Evolutionary conservation across 2,888 invertebrate genomes (phyloP), one percentile per base, ranked within the genome.

Genomic region (Bellardia pandia): DNA sequence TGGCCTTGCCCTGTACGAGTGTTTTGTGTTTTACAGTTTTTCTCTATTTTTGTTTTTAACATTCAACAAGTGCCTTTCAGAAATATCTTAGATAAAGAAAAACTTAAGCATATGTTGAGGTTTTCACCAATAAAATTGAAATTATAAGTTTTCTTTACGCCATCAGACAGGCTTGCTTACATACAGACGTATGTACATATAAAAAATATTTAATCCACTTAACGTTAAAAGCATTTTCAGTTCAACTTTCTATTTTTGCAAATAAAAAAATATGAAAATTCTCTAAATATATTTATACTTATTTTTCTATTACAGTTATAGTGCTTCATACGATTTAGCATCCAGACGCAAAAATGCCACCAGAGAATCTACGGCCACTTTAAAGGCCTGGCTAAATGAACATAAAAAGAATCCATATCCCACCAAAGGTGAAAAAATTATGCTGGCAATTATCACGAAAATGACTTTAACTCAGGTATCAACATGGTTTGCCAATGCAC

Each of bases 301-400:
- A 69, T 11, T 6, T 62, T 60, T 48, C 30, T 30, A 69, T 58
- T 30, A 56, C 45, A 98, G 98, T 93, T 98, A 98, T 93, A 97
- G 98, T 90, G 97, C 97, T 89, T 98, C 98, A 89, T 98, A 98
- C 94, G 99, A 99, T 94, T 95, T 99, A 94, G 98, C 98, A 66
- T 97, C 98, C 86, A 95, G 99, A 90, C 96, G 99, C 90, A 99
- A 99, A 94, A 99, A 99, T 94, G 99, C 99, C 68, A 99, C 99
- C 66, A 95, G 99, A 88, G 99, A 99, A 94, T 98, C 98, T 30
- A 99, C 99, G 80, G 98, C 98, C 88, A 99, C 99, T 74, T 95
- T 99, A 78, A 99, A 99, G 94, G 98, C 99, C 89, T 98, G 99
- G 98, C 95, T 99, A 83, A 98, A 98, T 94, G 98, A 99, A 94